Evolutionary conservation across 2,113 vertebrate species (phyloP).

Genomic region (Eublepharis macularius): DNA sequence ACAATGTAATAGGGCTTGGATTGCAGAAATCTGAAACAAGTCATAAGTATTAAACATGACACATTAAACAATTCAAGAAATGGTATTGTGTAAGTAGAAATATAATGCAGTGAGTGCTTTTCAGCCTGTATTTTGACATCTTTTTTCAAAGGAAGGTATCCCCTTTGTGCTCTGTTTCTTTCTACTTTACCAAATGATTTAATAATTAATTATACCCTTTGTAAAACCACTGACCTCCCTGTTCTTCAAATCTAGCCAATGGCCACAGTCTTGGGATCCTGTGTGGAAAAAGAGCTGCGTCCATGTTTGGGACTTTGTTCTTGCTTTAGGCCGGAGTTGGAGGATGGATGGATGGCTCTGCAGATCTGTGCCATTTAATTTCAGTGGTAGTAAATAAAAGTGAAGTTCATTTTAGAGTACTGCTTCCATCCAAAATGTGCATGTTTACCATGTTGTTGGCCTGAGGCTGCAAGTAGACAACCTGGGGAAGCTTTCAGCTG

Average conservation of each 20-base stretch:
- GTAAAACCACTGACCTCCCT: background rate
- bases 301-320: background rate
- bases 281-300: too few species aligned
- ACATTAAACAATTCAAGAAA: too few species aligned
- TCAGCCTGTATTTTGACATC: background rate
- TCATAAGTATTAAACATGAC: too few species aligned
- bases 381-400: too few species aligned
- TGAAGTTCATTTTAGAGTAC: background rate
- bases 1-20: too few species aligned
- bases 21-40: too few species aligned
- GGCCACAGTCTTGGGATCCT: background rate
- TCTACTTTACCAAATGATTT: background rate
- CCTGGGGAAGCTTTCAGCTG: background rate
- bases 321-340: background rate
- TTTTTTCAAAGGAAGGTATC: background rate
- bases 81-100: too few species aligned
- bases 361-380: too few species aligned
- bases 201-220: background rate
- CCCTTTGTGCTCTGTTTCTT: background rate
- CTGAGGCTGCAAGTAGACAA: background rate
- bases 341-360: background rate
- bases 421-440: background rate
- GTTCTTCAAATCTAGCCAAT: background rate
- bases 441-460: background rate
- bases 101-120: background rate